phyloP scores from a whole-genome alignment of 2,113 vertebrate genomes.

The Indicator maculatus region DNA sequence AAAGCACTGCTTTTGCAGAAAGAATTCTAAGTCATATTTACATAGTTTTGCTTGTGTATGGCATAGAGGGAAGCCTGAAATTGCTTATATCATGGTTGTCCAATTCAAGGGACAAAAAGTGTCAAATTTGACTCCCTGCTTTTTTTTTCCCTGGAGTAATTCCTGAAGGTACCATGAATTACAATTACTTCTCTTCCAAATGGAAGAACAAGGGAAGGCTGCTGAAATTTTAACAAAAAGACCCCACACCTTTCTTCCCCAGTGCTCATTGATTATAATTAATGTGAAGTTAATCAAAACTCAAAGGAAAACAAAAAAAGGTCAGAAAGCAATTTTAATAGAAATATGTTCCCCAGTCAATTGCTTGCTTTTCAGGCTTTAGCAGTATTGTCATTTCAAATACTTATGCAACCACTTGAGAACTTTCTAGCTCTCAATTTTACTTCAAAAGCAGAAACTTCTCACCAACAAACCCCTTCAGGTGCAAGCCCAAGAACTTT shows the following conservation, averaged over 20 bases:
- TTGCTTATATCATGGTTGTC: background rate
- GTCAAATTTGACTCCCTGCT: background rate
- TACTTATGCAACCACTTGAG: constrained; percentile 28
- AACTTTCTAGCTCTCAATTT: constrained; percentile 48
- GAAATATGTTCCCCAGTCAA: background rate
- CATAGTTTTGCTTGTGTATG: background rate
- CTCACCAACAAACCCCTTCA: background rate
- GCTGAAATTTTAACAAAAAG: background rate
- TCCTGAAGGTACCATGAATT: background rate
- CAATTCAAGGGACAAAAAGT: background rate
- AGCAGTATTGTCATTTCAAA: background rate
- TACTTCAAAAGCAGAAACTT: constrained; percentile 19
- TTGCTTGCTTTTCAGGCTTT: background rate
- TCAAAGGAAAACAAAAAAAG: background rate
- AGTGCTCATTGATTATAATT: constrained; percentile 3
- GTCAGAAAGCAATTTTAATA: constrained; percentile 2
- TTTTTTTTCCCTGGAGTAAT: background rate
- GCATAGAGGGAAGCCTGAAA: background rate
- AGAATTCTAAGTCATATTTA: background rate
- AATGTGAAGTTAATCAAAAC: constrained; percentile 5
- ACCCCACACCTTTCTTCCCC: background rate
- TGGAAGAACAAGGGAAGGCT: background rate
- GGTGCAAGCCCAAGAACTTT: background rate
- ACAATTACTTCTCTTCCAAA: background rate
- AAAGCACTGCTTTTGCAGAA: background rate